Conservation (phyloP, 2,888 invertebrate genomes). For the Cephus nigrinus region DNA sequence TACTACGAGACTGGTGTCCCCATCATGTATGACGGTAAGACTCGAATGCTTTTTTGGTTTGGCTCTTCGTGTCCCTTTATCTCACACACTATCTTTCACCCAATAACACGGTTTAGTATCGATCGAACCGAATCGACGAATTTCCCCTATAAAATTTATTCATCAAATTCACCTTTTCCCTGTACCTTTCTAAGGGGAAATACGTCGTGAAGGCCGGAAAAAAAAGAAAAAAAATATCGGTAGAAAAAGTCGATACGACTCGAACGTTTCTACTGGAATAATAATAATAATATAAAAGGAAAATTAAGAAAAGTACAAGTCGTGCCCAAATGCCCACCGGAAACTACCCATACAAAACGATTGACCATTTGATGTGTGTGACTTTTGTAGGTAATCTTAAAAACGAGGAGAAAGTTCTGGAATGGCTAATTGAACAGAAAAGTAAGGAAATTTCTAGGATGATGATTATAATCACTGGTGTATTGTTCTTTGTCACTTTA, state of each 20-base stretch:
- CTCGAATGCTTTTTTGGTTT: conserved; percentile 23
- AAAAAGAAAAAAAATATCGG: no score
- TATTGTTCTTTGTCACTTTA: conserved; percentile 66
- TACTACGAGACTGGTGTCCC: conserved; percentile 95
- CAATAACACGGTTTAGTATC: no score
- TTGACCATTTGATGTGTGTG: conserved; percentile 29
- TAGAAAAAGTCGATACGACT: no score
- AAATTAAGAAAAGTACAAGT: no score
- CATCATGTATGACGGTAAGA: conserved; percentile 94
- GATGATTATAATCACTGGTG: conserved; percentile 66
- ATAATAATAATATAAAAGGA: no score
- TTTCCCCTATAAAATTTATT: no score
- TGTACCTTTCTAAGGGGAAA: no score
- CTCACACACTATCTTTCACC: neutral
- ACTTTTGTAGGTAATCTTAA: conserved; percentile 89
- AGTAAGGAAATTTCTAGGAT: conserved; percentile 79
- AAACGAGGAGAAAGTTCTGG: conserved; percentile 94
- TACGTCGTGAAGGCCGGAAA: no score
- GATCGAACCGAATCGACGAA: no score
- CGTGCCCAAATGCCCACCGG: neutral
- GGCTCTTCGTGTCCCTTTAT: neutral
- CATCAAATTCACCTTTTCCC: no score
- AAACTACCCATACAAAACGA: neutral
- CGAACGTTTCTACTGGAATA: no score
- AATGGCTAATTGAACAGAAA: conserved; percentile 96